Base-by-base conservation (phyloP, 2,888 invertebrate species). In the Molanna angustata region DNA sequence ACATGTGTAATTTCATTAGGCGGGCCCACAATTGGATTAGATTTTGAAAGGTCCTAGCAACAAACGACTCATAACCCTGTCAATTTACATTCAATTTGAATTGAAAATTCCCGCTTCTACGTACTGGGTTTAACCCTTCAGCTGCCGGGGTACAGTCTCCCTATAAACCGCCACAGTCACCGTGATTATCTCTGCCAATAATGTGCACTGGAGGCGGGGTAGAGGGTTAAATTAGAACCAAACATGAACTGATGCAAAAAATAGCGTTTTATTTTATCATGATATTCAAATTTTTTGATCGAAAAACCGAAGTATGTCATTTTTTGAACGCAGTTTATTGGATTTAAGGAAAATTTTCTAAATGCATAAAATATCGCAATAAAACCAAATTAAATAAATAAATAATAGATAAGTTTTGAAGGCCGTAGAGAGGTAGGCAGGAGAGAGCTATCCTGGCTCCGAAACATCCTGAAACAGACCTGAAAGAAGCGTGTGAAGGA, bases 171-270 rank as follows among this genome's bases (percentile, higher is more conserved):
- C 43, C 21, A 13, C 45, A 22, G 42, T 39, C 39, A 17, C 20
- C 43, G n/a, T 43, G 57, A 57, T 57, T 54, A 54, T 54, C 46
- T 31, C 16, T 54, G 57, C 51, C 54, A 57, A 57, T 57, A 57
- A 57, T 50, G 22, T 40, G 57, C 57, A 57, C 47, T 16, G 44
- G 42, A 42, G 49, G 49, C 49, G 56, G 40, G 56, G 50, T 22
- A 14, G 33, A 19, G 35, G 45, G 31, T 44, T 22, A 27, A 16
- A 31, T 16, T 14, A 16, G 17, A 39, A 3, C 39, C 7, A 35
- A 7, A 27, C 27, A 27, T 27, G n/a, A n/a, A n/a, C n/a, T n/a
- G n/a, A n/a, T n/a, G n/a, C n/a, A n/a, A n/a, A n/a, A n/a, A n/a
- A n/a, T n/a, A n/a, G n/a, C n/a, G n/a, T n/a, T n/a, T n/a, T n/a